Evolutionary conservation across 2,888 invertebrate species (phyloP).

Genomic region (Tribolium freemani): DNA sequence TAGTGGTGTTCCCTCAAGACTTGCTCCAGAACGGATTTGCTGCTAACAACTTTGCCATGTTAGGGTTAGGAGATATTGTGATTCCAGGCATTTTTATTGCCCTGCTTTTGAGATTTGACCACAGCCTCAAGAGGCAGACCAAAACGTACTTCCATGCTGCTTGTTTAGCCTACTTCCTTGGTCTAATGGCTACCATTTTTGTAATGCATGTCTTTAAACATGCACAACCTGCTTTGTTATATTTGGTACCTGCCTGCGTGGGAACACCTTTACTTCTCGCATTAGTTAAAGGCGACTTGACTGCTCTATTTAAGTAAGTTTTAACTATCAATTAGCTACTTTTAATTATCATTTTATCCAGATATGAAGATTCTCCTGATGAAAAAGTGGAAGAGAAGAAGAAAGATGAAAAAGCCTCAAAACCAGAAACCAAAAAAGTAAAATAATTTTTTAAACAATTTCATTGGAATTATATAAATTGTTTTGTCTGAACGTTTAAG

Average conservation of each 20-base stretch:
- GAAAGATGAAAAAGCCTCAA: slow-evolving; percentile 62
- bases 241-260: slow-evolving; percentile 96
- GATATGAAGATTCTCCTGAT: slow-evolving; percentile 80
- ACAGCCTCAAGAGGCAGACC: slow-evolving; percentile 85
- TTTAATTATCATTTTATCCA: slow-evolving; percentile 55
- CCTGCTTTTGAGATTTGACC: slow-evolving; percentile 93
- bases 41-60: slow-evolving; percentile 97
- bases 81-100: slow-evolving; percentile 99
- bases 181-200: slow-evolving; percentile 92
- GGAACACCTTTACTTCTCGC: slow-evolving; percentile 92
- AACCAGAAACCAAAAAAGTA: slow-evolving; percentile 65
- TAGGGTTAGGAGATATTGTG: slow-evolving; percentile 98
- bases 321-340: neutral
- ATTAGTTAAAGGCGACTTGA: slow-evolving; percentile 89
- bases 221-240: slow-evolving; percentile 97
- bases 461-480: too few species aligned
- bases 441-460: slow-evolving; percentile 47
- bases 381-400: slow-evolving; percentile 66
- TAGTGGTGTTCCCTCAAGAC: slow-evolving; percentile 99
- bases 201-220: slow-evolving; percentile 99
- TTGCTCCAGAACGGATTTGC: slow-evolving; percentile 91
- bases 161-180: slow-evolving; percentile 93
- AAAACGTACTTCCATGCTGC: slow-evolving; percentile 92
- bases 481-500: neutral
- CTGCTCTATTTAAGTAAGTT: slow-evolving; percentile 90